A percentile compares a stretch with the other conserved stretches of the same genome.
Conservation (phyloP, 2,113 vertebrate genomes). For the Gobius niger region DNA sequence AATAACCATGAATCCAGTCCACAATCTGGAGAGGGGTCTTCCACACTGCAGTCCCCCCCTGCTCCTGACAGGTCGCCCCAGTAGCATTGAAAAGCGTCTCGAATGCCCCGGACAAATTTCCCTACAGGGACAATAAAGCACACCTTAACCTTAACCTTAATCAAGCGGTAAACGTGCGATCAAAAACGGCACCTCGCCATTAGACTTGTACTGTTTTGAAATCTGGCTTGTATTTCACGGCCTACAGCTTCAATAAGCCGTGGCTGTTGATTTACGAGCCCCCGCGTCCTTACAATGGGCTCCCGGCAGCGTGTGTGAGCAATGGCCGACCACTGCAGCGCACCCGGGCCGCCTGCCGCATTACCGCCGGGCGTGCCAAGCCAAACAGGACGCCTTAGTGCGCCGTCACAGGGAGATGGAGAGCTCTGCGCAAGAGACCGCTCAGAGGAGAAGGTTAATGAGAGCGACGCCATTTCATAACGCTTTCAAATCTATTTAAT, state of each 20-base stretch:
- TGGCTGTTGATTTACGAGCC: slow-evolving; percentile 71
- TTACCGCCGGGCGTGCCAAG: slow-evolving; percentile 35
- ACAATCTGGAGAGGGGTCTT: too few relatives aligned
- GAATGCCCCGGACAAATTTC: too few relatives aligned
- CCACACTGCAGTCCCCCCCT: too few relatives aligned
- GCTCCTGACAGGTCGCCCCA: too few relatives aligned
- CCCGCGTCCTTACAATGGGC: slow-evolving; percentile 37
- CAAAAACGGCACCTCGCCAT: neutral
- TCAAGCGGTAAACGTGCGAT: neutral
- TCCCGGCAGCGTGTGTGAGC: slow-evolving; percentile 55
- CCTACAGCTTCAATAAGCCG: slow-evolving; percentile 47
- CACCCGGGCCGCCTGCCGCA: slow-evolving; percentile 31
- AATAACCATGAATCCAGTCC: too few relatives aligned
- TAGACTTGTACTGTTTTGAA: slow-evolving; percentile 7
- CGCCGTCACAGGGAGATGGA: slow-evolving; percentile 19
- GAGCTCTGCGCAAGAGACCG: slow-evolving; percentile 10
- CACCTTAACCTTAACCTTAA: too few relatives aligned
- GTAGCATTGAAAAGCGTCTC: too few relatives aligned
- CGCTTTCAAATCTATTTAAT: slow-evolving; percentile 47
- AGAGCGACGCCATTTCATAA: neutral
- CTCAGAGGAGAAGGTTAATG: neutral
- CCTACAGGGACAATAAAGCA: too few relatives aligned
- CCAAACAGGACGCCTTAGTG: slow-evolving; percentile 34
- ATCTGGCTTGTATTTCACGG: slow-evolving; percentile 8
- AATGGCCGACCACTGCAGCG: slow-evolving; percentile 19